Base-by-base conservation (phyloP, 2,113 vertebrate genomes). In the Euleptes europaea region DNA sequence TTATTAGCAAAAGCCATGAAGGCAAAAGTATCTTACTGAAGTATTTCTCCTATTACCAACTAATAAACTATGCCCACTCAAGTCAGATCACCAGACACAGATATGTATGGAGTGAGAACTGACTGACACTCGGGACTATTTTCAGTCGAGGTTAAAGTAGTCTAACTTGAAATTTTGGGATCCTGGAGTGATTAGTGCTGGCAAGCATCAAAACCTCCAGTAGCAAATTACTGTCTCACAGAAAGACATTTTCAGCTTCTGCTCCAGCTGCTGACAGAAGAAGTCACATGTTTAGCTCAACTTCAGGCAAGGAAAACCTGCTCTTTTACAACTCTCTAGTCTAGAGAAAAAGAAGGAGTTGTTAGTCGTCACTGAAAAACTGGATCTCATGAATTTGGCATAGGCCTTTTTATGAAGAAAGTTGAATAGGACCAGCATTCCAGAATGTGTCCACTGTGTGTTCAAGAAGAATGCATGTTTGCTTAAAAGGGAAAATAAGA, bases 201-300 rank as follows among this genome's bases (percentile, higher is more conserved):
- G 93, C 93, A 97, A 96, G 95, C 96, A 90, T 93, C 90, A 95
- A 95, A 95, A 96, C 91, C 95, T 95, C 95, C 94, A 96, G 96
- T 97, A 97, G 96, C 97, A 96, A 96, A 96, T 97, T 96, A 97
- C 95, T 96, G 95, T 96, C 94, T 97, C 96, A 97, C 95, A 96
- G 97, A 96, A 97, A 97, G 96, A 96, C 90, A 96, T 97, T 97
- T 96, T 96, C 97, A 96, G 95, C 95, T 97, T 97, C 95, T 96
- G 95, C 93, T 96, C 95, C 97, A 95, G 94, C 95, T 96, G 96
- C 95, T 95, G 93, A 96, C 94, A 95, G 88, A 96, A 95, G 95
- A 96, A 97, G 96, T 96, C 94, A 95, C 95, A 95, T 93, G 93
- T 97, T 97, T 95, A 96, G 95, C 96, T 96, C 94, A 95, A 96